A percentile compares a stretch with the other conserved stretches of the same genome.
These are phyloP conservation scores for Cavia aperea DNA, from an alignment of 2,113 vertebrate genomes.

Conservation along the genomic window DNA sequence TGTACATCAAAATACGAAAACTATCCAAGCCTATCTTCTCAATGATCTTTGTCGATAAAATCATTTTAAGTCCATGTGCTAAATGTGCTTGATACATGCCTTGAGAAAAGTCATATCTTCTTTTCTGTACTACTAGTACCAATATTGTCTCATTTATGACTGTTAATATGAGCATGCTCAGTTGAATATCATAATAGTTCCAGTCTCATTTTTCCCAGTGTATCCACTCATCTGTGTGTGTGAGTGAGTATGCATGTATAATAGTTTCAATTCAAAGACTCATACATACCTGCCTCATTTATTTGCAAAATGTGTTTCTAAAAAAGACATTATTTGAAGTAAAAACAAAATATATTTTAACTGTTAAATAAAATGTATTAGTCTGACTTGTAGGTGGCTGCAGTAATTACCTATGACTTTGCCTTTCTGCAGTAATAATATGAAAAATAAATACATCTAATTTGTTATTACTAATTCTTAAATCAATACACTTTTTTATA, in stretches of 20 bases:
- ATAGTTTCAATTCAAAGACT: constrained; percentile 2
- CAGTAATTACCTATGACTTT: neutral
- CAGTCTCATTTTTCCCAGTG: constrained; percentile 26
- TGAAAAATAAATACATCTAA: neutral
- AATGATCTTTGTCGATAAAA: neutral
- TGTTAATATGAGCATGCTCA: neutral
- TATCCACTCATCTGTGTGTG: neutral
- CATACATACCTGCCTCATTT: neutral
- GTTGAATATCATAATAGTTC: neutral
- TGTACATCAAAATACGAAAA: neutral
- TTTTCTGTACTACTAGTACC: neutral
- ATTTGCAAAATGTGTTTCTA: constrained; percentile 5
- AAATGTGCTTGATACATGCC: neutral
- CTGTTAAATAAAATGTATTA: neutral
- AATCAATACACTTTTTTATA: neutral
- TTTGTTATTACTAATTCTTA: neutral
- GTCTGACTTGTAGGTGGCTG: neutral
- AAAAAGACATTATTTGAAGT: neutral
- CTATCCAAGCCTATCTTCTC: neutral
- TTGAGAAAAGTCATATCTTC: neutral
- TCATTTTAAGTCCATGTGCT: neutral
- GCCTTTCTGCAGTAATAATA: neutral
- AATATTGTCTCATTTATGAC: neutral
- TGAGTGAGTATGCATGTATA: neutral
- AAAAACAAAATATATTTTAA: neutral